Evolutionary conservation across 2,888 invertebrate species (phyloP).

Genomic region (Laspeyria flexula): DNA sequence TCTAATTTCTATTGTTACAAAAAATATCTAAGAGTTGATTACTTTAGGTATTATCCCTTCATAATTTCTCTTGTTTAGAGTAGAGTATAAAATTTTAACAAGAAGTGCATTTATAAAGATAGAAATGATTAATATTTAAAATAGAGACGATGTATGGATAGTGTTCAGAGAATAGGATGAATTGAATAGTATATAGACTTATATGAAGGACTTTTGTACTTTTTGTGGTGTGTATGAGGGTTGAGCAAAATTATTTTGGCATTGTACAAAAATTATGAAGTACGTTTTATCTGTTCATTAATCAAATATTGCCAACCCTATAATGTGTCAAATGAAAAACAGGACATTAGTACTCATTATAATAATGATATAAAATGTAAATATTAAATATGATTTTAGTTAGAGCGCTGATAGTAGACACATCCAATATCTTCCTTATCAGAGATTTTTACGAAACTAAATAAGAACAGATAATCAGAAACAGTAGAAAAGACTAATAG

Average conservation of each 20-base stretch:
- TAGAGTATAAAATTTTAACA: conserved; percentile 72
- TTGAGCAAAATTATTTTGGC: conserved; percentile 59
- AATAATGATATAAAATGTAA: conserved; percentile 54
- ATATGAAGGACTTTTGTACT: conserved; percentile 79
- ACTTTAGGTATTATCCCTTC: conserved; percentile 23
- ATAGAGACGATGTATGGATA: conserved; percentile 73
- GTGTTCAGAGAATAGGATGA: conserved; percentile 75
- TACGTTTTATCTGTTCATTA: conserved; percentile 40
- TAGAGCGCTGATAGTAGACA: conserved; percentile 49
- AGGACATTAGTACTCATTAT: conserved; percentile 51
- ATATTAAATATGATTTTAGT: conserved; percentile 52
- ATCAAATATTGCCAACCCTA: conserved; percentile 57
- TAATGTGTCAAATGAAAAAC: conserved; percentile 68
- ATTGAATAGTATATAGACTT: conserved; percentile 67
- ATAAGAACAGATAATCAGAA: conserved; percentile 16
- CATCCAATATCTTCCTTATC: conserved; percentile 44
- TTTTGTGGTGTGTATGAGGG: conserved; percentile 78
- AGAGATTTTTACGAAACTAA: conserved; percentile 37
- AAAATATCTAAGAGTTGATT: conserved; percentile 22
- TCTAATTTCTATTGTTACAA: conserved; percentile 33
- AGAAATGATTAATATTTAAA: conserved; percentile 75
- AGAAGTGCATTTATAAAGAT: conserved; percentile 85
- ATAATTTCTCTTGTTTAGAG: conserved; percentile 50
- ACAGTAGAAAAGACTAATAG: conserved; percentile 19
- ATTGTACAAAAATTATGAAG: conserved; percentile 37